These are phyloP conservation scores for Tetramorium bicarinatum DNA, from an alignment of 2,888 invertebrate species.

Conservation along the genomic window DNA sequence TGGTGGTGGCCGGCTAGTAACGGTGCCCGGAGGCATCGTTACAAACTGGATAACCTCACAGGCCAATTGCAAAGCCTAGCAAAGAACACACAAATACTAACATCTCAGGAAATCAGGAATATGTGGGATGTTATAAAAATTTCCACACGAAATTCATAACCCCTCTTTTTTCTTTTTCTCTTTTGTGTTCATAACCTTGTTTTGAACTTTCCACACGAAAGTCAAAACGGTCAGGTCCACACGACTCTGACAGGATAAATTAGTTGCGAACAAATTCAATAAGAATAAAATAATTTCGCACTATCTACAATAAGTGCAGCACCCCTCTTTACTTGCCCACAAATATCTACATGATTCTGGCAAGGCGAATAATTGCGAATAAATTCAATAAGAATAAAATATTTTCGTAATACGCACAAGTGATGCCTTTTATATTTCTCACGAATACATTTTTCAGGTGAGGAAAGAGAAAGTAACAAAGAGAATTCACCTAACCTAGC, in stretches of 20 bases:
- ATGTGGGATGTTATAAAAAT: background rate
- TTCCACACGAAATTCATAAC: background rate
- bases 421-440: too few relatives aligned
- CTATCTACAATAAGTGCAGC: background rate
- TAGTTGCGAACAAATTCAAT: background rate
- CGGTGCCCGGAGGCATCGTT: too few relatives aligned
- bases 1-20: too few relatives aligned
- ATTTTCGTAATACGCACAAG: background rate
- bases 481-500: background rate
- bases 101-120: background rate
- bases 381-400: background rate
- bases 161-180: too few relatives aligned
- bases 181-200: background rate
- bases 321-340: background rate
- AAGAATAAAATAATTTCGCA: background rate
- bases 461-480: background rate
- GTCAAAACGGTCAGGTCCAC: background rate
- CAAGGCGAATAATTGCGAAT: background rate
- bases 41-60: conserved; percentile 31
- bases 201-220: background rate
- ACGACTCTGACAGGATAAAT: background rate
- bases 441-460: too few relatives aligned
- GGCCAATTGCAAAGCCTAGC: background rate
- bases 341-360: background rate
- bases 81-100: background rate